phyloP scores from a whole-genome alignment of 2,888 invertebrate species.

The Melanostoma scalare region DNA sequence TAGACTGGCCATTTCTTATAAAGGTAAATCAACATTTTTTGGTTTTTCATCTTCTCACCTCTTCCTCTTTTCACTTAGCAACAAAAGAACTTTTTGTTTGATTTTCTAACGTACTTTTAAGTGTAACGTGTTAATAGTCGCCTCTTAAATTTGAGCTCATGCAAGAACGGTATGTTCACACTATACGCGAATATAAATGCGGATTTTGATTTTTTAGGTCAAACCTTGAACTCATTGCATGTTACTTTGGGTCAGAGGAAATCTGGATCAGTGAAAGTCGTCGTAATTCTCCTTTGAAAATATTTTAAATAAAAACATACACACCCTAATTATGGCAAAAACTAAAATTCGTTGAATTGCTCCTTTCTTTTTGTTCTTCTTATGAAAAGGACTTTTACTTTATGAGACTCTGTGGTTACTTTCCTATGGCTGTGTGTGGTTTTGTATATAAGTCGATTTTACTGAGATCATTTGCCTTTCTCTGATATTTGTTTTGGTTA shows the following conservation, averaged over 20 bases:
- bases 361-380: background rate
- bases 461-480: constrained; percentile 10
- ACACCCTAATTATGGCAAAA: constrained; percentile 30
- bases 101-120: background rate
- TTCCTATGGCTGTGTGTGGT: background rate
- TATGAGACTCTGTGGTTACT: too few relatives aligned
- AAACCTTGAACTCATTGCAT: constrained; percentile 67
- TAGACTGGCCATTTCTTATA: constrained; percentile 81
- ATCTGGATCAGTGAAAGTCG: constrained; percentile 58
- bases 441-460: constrained; percentile 3
- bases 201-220: constrained; percentile 60
- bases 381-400: constrained; percentile 7
- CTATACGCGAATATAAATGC: background rate
- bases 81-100: background rate
- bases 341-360: constrained; percentile 3
- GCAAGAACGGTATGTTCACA: background rate
- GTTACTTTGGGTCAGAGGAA: constrained; percentile 47
- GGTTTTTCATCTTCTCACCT: background rate
- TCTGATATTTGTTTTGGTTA: background rate
- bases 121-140: background rate
- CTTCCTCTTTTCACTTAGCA: constrained; percentile 16
- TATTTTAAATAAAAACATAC: constrained; percentile 22
- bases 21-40: constrained; percentile 76
- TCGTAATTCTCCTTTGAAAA: constrained; percentile 9
- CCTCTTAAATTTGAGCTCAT: background rate